These are phyloP conservation scores for Heliothis subflexa DNA, from an alignment of 1,140 invertebrate species.

Conservation along the genomic window DNA sequence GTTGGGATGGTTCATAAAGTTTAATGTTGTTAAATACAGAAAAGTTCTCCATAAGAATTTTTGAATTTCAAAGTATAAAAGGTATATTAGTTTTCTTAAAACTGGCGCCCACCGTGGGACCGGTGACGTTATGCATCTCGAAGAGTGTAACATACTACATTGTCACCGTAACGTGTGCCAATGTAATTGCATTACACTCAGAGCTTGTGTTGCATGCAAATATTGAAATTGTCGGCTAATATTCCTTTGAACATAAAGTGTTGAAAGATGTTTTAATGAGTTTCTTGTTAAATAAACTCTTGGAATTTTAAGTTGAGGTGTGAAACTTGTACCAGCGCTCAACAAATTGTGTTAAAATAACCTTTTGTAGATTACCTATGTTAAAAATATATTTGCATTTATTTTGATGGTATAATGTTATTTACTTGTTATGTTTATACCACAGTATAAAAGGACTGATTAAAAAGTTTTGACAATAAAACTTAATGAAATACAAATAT, in stretches of 20 bases:
- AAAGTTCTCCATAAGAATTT: not conserved
- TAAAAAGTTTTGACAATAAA: not conserved
- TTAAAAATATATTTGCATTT: not conserved
- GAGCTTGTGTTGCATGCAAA: conserved; percentile 59
- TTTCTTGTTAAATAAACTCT: conserved; percentile 45
- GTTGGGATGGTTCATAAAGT: too few relatives aligned
- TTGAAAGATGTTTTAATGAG: conserved; percentile 53
- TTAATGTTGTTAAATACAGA: not conserved
- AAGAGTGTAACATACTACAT: conserved; percentile 39
- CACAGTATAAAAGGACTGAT: too few relatives aligned
- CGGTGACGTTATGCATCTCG: conserved; percentile 32
- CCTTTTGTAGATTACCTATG: too few relatives aligned
- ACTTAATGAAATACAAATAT: not conserved
- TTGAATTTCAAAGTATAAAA: not conserved
- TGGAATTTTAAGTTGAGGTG: conserved; percentile 19
- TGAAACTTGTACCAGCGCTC: conserved; percentile 16
- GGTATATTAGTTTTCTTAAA: conserved; percentile 45
- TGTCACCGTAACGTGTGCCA: conserved; percentile 26
- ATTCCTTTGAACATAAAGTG: conserved; percentile 48
- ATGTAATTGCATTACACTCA: conserved; percentile 59
- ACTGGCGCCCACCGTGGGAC: conserved; percentile 51
- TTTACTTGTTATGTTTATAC: too few relatives aligned
- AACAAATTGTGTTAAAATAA: conserved; percentile 11
- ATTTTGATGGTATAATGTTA: too few relatives aligned
- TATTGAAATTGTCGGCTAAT: conserved; percentile 55